A percentile compares a stretch with the other conserved stretches of the same genome.
phyloP scores from a whole-genome alignment of 2,113 vertebrate genomes.

The Hippocampus guttulatus region DNA sequence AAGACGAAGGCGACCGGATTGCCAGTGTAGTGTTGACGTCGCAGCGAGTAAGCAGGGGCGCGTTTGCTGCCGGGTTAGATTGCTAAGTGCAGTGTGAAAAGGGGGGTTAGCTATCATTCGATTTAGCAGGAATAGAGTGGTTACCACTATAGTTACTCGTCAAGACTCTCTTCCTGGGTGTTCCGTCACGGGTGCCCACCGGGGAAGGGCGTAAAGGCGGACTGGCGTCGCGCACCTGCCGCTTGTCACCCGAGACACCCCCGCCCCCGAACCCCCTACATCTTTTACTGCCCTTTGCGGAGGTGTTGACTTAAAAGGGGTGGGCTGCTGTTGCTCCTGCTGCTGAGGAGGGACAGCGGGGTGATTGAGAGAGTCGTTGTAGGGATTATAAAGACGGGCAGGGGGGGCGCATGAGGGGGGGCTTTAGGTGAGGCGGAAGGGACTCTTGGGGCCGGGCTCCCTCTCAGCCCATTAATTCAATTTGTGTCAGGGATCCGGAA shows the following conservation, averaged over 20 bases:
- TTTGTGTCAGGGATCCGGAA: conserved; percentile 79
- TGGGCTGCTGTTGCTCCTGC: conserved; percentile 46
- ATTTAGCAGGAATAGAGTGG: not conserved
- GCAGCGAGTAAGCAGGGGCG: no score
- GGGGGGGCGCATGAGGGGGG: not conserved
- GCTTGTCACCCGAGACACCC: conserved; percentile 60
- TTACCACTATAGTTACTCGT: conserved; percentile 41
- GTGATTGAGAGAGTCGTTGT: conserved; percentile 48
- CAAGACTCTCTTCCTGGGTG: conserved; percentile 65
- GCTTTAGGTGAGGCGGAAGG: conserved; percentile 19
- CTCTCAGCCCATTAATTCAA: conserved; percentile 70
- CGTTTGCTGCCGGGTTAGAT: no score
- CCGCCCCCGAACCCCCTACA: conserved; percentile 52
- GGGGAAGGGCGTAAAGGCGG: conserved; percentile 9
- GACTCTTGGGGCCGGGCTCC: not conserved
- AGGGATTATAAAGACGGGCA: conserved; percentile 14
- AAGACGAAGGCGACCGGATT: no score
- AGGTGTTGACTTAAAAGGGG: conserved; percentile 64
- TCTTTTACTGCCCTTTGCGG: conserved; percentile 66
- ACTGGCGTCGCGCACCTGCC: conserved; percentile 70
- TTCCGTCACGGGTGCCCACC: conserved; percentile 51
- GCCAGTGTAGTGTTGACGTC: no score
- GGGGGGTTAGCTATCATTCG: conserved; percentile 28
- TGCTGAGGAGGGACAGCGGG: conserved; percentile 22
- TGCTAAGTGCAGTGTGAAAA: not conserved